Percentiles rank a stretch among this genome's conserved stretches.
These are phyloP conservation scores for Yponomeuta sedellus DNA, from an alignment of 2,888 invertebrate species.

Conservation along the genomic window DNA sequence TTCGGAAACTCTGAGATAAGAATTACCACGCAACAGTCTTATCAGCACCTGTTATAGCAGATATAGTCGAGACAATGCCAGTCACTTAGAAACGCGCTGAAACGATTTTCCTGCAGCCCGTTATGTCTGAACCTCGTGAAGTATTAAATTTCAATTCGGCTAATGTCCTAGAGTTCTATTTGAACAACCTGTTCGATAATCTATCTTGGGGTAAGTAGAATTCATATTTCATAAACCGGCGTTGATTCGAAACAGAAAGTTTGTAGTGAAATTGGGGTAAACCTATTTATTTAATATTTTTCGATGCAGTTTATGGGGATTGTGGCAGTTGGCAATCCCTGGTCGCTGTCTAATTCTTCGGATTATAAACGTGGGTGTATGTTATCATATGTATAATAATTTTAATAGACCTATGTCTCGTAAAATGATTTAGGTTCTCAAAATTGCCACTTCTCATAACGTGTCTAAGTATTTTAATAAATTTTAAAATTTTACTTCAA, in stretches of 20 bases:
- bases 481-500: no score
- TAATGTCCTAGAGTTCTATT: slow-evolving; percentile 50
- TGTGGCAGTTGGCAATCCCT: no score
- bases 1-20: background rate
- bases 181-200: slow-evolving; percentile 45
- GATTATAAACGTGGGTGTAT: no score
- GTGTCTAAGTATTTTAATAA: no score
- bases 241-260: background rate
- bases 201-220: slow-evolving; percentile 42
- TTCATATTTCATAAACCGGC: background rate
- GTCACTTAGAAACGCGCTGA: slow-evolving; percentile 12
- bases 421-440: no score
- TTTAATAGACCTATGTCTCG: no score
- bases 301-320: no score
- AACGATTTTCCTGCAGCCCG: background rate
- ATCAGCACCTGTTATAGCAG: slow-evolving; percentile 32
- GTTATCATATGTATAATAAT: no score
- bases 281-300: no score
- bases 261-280: background rate
- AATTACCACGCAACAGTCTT: slow-evolving; percentile 25
- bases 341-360: no score
- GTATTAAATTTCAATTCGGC: slow-evolving; percentile 32
- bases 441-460: no score
- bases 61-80: slow-evolving; percentile 24
- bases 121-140: slow-evolving; percentile 45